These are phyloP conservation scores for Geopemphigus sp. DNA, from an alignment of 1,140 invertebrate species.

Conservation along the genomic window DNA sequence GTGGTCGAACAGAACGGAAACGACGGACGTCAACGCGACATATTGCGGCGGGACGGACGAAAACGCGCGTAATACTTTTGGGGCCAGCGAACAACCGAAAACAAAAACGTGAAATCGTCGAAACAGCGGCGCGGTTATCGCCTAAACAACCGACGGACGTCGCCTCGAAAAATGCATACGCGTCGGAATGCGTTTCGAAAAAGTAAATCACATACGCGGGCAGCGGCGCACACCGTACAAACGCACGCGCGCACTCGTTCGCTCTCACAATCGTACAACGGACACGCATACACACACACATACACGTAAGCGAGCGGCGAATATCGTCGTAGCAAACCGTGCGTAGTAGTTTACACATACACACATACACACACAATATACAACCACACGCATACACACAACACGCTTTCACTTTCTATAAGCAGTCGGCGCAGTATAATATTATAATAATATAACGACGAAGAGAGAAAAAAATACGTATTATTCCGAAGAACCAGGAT, in stretches of 20 bases:
- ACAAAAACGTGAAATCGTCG: no score
- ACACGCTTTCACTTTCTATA: slow-evolving; percentile 41
- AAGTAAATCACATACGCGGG: slow-evolving; percentile 2
- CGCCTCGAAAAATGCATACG: background rate
- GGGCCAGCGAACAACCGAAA: no score
- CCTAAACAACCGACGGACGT: background rate
- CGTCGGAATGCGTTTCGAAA: slow-evolving; percentile 20
- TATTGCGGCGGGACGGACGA: background rate
- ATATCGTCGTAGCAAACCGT: background rate
- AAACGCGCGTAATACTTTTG: background rate
- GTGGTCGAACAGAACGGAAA: background rate
- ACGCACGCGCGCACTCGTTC: background rate
- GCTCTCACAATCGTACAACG: background rate
- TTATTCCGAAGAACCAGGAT: slow-evolving; percentile 42
- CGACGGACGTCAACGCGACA: background rate
- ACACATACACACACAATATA: background rate
- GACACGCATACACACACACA: background rate
- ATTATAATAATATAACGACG: background rate
- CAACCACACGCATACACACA: background rate
- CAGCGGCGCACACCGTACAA: background rate
- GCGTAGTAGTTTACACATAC: no score
- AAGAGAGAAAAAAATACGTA: slow-evolving; percentile 6
- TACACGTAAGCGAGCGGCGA: background rate
- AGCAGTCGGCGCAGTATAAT: background rate
- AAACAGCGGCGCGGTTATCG: no score